A percentile compares a stretch with the other conserved stretches of the same genome.
phyloP scores from a whole-genome alignment of 2,113 vertebrate genomes.

The Zosterops hypoxanthus region DNA sequence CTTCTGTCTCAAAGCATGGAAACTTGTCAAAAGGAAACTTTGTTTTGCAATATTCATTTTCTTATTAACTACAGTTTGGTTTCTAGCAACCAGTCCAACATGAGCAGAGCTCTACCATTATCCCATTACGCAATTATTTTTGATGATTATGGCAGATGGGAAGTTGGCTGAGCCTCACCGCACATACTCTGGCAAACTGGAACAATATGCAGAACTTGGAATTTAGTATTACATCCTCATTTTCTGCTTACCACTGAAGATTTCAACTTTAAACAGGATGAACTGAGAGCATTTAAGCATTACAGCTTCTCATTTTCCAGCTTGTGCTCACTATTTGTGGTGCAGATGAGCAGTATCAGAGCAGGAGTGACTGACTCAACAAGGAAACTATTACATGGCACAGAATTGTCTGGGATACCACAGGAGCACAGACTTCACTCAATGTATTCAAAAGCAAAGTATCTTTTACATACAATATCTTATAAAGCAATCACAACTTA shows the following conservation, averaged over 20 bases:
- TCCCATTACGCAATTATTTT: background rate
- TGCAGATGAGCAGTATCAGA: background rate
- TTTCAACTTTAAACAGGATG: background rate
- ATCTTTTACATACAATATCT: background rate
- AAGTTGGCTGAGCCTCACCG: background rate
- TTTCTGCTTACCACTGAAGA: conserved; percentile 13
- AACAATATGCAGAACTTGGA: background rate
- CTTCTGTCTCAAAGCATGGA: background rate
- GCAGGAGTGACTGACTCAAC: background rate
- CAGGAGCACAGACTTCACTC: background rate
- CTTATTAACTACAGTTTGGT: background rate
- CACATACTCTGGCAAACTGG: background rate
- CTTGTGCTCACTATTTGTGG: background rate
- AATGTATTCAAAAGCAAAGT: background rate
- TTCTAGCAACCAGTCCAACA: background rate
- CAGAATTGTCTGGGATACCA: background rate
- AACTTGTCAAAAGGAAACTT: background rate
- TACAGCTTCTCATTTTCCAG: conserved; percentile 25
- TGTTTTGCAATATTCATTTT: background rate
- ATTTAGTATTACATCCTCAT: conserved; percentile 12
- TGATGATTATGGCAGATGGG: background rate
- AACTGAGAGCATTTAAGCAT: background rate
- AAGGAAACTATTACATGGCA: conserved; percentile 40
- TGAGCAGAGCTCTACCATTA: background rate
- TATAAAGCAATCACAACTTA: background rate